These are phyloP conservation scores for Carcinoscorpius rotundicauda DNA, from an alignment of 1,140 invertebrate species.

Conservation along the genomic window DNA sequence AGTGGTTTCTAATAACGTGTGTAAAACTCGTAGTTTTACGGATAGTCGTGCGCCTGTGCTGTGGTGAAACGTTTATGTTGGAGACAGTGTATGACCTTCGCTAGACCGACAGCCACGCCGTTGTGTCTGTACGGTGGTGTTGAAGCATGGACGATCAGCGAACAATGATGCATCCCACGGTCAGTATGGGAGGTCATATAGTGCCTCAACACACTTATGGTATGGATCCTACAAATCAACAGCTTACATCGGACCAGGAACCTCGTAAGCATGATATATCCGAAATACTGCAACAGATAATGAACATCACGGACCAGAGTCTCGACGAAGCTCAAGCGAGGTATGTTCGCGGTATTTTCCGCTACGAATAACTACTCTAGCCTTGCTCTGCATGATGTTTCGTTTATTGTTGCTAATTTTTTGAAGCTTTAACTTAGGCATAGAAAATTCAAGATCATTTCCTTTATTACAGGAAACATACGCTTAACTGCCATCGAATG, in stretches of 20 bases:
- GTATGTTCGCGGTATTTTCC: constrained; percentile 32
- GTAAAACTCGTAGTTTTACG: constrained; percentile 18
- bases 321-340: constrained; percentile 95
- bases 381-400: too few relatives aligned
- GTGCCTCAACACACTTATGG: constrained; percentile 32
- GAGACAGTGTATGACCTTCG: too few relatives aligned
- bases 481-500: constrained; percentile 89
- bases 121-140: constrained; percentile 3
- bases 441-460: background rate
- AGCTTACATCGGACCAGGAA: constrained; percentile 41
- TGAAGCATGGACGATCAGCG: constrained; percentile 30
- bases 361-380: too few relatives aligned
- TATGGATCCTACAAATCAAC: constrained; percentile 30
- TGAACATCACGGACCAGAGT: constrained; percentile 97
- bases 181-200: constrained; percentile 31
- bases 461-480: constrained; percentile 60
- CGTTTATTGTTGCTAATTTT: background rate
- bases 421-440: background rate
- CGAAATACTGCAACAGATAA: constrained; percentile 81
- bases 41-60: constrained; percentile 19
- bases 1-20: constrained; percentile 20
- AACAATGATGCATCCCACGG: constrained; percentile 38
- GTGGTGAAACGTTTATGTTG: constrained; percentile 8
- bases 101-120: background rate
- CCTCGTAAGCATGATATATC: constrained; percentile 34